Evolutionary conservation across 2,888 invertebrate species (phyloP), one percentile per base, ranked within the genome.

Genomic region (Pogonocherus hispidulus): DNA sequence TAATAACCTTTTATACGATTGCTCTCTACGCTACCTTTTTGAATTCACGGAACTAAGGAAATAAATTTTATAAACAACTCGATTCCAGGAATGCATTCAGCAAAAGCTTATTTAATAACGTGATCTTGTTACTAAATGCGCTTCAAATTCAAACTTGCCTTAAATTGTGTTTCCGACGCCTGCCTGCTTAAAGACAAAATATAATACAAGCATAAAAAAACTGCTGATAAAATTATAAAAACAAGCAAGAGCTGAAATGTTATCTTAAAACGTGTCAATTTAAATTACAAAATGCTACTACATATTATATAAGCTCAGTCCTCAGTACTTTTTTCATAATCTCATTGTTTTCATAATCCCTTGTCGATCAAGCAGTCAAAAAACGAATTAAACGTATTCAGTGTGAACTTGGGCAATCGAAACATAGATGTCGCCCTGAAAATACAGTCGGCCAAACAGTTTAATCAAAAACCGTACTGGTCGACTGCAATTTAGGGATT

Each of bases 61-160:
- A 32, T 59, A 46, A 22, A 47, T 47, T 47, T 47, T 44, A 47
- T 59, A 59, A 59, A 59, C 59, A 59, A 23, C n/a, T 16, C 11
- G 14, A 59, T 59, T 59, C 59, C 20, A 11, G 32, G 59, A 59
- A 59, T 22, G 32, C 5, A 14, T 27, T 5, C 23, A 27, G 47
- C 20, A 59, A 59, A 59, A 59, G 59, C 59, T 59, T 59, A 59
- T 59, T 59, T 23, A 59, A 47, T 47, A 46, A 59, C 37, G 23
- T 27, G 46, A 59, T 47, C 46, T 59, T 32, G 14, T 19, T 27
- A 27, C 35, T 59, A 57, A 57, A 55, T 41, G 16, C 47, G 59
- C 47, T 59, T 59, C 37, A 52, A 22, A 49, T 22, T 27, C 27
- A 27, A 27, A 41, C n/a, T n/a, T 3, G 41, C n/a, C 41, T 41